Conservation (phyloP, 2,888 invertebrate genomes). For the Barypeithes pellucidus region DNA sequence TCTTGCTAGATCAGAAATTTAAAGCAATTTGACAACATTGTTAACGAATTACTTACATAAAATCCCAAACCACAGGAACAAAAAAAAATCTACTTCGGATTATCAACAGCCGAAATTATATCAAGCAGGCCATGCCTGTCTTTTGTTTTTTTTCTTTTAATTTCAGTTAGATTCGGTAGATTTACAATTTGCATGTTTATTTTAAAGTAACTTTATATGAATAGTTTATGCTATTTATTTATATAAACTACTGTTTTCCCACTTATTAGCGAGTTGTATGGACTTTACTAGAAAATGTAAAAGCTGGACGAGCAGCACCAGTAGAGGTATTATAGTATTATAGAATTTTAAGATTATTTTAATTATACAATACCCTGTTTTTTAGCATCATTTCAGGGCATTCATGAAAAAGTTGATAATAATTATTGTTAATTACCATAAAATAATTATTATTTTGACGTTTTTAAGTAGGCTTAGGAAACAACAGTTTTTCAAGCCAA, state of each 20-base stretch:
- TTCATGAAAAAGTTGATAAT: no score
- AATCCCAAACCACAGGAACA: no score
- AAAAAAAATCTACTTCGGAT: no score
- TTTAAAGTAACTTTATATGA: neutral
- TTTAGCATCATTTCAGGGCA: neutral
- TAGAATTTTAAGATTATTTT: neutral
- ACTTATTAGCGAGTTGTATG: neutral
- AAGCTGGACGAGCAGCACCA: neutral
- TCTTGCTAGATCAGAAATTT: no score
- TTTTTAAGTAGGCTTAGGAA: neutral
- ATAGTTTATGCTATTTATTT: neutral
- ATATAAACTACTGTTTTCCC: neutral
- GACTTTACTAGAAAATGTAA: neutral
- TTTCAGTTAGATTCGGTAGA: neutral
- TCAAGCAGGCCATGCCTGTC: conserved; percentile 1
- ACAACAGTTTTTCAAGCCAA: no score
- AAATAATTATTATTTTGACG: neutral
- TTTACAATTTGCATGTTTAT: neutral
- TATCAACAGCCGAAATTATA: neutral
- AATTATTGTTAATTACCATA: neutral
- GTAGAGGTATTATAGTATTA: neutral
- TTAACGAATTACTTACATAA: no score
- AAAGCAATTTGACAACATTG: no score
- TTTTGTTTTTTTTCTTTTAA: neutral
- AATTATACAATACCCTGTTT: neutral